phyloP scores from a whole-genome alignment of 2,888 invertebrate species.

The Bombyx huttoni region DNA sequence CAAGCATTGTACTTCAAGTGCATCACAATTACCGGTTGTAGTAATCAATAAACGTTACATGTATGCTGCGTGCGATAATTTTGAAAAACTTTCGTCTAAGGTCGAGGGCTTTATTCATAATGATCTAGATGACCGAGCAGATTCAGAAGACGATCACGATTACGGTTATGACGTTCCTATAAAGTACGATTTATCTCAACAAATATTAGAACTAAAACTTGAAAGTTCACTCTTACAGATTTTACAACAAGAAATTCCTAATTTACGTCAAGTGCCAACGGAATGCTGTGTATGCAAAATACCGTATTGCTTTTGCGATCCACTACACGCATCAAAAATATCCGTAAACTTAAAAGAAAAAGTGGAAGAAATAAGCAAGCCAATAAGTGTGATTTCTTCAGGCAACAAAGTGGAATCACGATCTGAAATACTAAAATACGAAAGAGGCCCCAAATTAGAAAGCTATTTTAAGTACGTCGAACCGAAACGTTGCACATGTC shows the following conservation, averaged over 20 bases:
- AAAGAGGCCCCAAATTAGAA: constrained; percentile 47
- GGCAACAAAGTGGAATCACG: constrained; percentile 27
- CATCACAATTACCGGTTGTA: constrained; percentile 45
- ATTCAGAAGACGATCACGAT: constrained; percentile 32
- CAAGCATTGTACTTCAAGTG: constrained; percentile 38
- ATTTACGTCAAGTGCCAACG: constrained; percentile 24
- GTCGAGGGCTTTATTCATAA: constrained; percentile 36
- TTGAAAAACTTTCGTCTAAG: constrained; percentile 38
- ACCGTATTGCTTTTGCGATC: constrained; percentile 37
- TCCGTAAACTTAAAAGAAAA: constrained; percentile 1
- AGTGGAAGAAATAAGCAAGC: constrained; percentile 3
- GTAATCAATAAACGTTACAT: constrained; percentile 47
- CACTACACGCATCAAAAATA: constrained; percentile 13
- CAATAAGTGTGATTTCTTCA: constrained; percentile 11
- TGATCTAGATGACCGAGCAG: constrained; percentile 26
- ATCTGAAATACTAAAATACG: constrained; percentile 24
- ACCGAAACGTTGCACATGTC: constrained; percentile 35
- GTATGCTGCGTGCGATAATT: constrained; percentile 53
- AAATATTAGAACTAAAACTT: constrained; percentile 31
- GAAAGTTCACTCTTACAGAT: constrained; percentile 52
- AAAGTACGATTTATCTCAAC: constrained; percentile 27
- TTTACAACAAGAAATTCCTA: constrained; percentile 40
- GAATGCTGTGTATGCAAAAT: constrained; percentile 33
- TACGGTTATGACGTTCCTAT: constrained; percentile 37
- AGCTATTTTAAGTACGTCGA: constrained; percentile 35